phyloP scores from a whole-genome alignment of 1,140 invertebrate genomes.

The Conus betulinus region DNA sequence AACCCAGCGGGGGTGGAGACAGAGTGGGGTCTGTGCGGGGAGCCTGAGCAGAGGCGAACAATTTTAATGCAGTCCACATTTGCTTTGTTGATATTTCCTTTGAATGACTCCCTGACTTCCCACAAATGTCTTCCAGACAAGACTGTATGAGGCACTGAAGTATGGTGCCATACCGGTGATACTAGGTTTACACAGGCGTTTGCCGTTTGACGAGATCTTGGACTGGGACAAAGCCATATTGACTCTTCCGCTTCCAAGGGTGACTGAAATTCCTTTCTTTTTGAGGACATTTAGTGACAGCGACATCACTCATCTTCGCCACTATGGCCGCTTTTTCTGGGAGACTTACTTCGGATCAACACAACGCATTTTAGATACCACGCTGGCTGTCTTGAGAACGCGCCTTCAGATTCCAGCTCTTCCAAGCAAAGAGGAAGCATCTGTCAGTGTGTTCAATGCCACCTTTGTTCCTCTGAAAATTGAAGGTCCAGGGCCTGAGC shows the following conservation, averaged over 20 bases:
- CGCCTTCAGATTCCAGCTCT: conserved; percentile 90
- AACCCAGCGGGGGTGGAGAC: conserved; percentile 75
- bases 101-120: conserved; percentile 83
- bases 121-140: conserved; percentile 84
- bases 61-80: conserved; percentile 90
- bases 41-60: conserved; percentile 78
- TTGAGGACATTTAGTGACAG: conserved; percentile 90
- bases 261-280: conserved; percentile 96
- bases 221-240: conserved; percentile 91
- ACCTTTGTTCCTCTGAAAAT: conserved; percentile 84
- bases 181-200: conserved; percentile 83
- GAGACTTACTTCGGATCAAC: conserved; percentile 78
- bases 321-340: conserved; percentile 88
- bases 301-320: conserved; percentile 89
- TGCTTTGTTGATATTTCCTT: conserved; percentile 87
- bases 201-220: conserved; percentile 92
- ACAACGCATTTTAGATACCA: conserved; percentile 87
- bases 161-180: conserved; percentile 94
- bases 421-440: conserved; percentile 81
- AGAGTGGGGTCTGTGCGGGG: conserved; percentile 91
- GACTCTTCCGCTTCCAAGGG: conserved; percentile 88
- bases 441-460: conserved; percentile 83
- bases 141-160: conserved; percentile 90
- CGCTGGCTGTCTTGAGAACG: conserved; percentile 87
- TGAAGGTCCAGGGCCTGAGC: conserved; percentile 83